Evolutionary conservation across 2,797 vertebrate species (phyloP).

Genomic region (Phataginus tetradactyla): DNA sequence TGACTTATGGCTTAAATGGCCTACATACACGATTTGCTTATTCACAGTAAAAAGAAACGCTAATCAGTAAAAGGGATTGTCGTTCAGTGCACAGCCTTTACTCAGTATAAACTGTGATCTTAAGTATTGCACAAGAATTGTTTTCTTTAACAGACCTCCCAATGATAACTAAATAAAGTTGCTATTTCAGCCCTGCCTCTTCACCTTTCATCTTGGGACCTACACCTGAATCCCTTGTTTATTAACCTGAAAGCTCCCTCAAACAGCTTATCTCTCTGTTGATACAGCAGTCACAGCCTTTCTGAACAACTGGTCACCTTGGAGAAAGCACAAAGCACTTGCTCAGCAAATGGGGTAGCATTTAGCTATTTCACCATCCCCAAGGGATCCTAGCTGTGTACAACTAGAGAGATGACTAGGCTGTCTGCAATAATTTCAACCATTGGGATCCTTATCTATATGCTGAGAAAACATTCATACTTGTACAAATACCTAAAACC

Average conservation of each 20-base stretch:
- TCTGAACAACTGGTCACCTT: background rate
- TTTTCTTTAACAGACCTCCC: constrained; percentile 1
- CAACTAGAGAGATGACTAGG: background rate
- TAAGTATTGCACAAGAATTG: background rate
- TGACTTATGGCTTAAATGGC: background rate
- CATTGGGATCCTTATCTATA: background rate
- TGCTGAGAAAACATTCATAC: constrained; percentile 13
- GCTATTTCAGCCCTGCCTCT: background rate
- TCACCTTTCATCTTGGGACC: constrained; percentile 50
- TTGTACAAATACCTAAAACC: background rate
- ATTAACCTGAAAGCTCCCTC: constrained; percentile 46
- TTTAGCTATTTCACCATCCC: background rate
- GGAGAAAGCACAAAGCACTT: background rate
- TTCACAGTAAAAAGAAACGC: constrained; percentile 29
- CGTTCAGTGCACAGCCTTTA: background rate
- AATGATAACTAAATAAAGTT: background rate
- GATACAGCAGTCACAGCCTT: background rate
- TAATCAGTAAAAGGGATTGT: background rate
- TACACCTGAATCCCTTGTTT: background rate
- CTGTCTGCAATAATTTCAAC: background rate
- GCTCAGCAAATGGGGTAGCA: background rate
- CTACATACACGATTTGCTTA: background rate
- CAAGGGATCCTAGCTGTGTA: background rate
- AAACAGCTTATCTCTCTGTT: background rate
- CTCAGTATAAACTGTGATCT: background rate